Evolutionary conservation across 2,113 vertebrate genomes (phyloP).

Genomic region (Melanostigma gelatinosum): DNA sequence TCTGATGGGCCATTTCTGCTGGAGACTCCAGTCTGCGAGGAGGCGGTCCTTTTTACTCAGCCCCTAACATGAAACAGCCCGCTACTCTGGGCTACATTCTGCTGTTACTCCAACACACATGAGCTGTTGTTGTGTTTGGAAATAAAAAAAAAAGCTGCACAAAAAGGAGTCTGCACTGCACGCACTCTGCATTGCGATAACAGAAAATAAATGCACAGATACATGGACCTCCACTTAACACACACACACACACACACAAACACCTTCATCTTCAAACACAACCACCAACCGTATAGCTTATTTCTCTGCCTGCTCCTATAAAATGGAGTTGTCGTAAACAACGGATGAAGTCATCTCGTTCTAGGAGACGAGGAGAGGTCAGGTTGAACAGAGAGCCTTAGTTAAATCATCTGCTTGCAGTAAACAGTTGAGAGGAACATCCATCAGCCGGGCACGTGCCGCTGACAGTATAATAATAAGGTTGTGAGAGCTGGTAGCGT

Average conservation of each 20-base stretch:
- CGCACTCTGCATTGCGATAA: constrained; percentile 25
- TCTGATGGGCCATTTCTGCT: constrained; percentile 74
- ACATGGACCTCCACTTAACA: constrained; percentile 17
- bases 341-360: constrained; percentile 77
- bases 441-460: constrained; percentile 79
- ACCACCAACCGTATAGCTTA: constrained; percentile 28
- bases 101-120: constrained; percentile 42
- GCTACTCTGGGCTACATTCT: constrained; percentile 55
- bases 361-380: constrained; percentile 69
- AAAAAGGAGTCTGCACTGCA: constrained; percentile 30
- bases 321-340: constrained; percentile 74
- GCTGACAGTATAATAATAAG: constrained; percentile 83
- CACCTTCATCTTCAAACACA: constrained; percentile 38
- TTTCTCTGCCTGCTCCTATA: constrained; percentile 53
- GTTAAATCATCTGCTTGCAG: constrained; percentile 81
- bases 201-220: constrained; percentile 6
- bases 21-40: constrained; percentile 70
- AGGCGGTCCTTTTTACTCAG: constrained; percentile 59
- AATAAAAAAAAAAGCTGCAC: constrained; percentile 51
- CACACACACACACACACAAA: constrained; percentile 30
- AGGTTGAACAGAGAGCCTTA: constrained; percentile 68
- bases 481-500: constrained; percentile 70
- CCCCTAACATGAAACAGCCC: constrained; percentile 72
- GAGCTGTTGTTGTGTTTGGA: constrained; percentile 52
- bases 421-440: constrained; percentile 82